These are phyloP conservation scores for Hirtodrosophila confusa DNA, from an alignment of 2,888 invertebrate genomes.

Conservation along the genomic window DNA sequence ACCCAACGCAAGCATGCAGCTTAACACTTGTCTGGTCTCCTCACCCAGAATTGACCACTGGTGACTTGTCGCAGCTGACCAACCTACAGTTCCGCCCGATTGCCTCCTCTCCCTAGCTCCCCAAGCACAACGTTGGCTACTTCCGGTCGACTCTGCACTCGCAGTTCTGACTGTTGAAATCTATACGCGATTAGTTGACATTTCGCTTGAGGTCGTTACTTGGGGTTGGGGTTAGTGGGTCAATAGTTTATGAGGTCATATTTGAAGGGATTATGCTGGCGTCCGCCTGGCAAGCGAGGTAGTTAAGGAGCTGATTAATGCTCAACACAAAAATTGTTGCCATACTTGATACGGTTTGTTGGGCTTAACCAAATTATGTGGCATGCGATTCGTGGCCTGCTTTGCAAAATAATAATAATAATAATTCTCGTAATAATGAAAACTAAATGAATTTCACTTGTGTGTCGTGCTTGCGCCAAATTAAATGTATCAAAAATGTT, in stretches of 20 bases:
- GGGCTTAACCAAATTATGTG: slow-evolving; percentile 58
- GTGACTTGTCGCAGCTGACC: slow-evolving; percentile 29
- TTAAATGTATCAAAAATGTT: slow-evolving; percentile 70
- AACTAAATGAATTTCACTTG: slow-evolving; percentile 78
- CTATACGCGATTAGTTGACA: slow-evolving; percentile 72
- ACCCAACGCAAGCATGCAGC: slow-evolving; percentile 26
- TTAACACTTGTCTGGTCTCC: slow-evolving; percentile 60
- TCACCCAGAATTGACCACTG: slow-evolving; percentile 5
- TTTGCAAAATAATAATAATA: slow-evolving; percentile 45
- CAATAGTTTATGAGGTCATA: slow-evolving; percentile 77
- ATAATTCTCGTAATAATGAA: slow-evolving; percentile 62
- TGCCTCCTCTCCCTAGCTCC: not conserved
- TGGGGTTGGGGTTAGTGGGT: slow-evolving; percentile 73
- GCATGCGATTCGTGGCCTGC: slow-evolving; percentile 70
- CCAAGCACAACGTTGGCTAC: slow-evolving; percentile 33
- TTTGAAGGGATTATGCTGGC: slow-evolving; percentile 36
- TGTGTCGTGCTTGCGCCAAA: slow-evolving; percentile 73
- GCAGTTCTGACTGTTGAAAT: slow-evolving; percentile 46
- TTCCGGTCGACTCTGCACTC: slow-evolving; percentile 41
- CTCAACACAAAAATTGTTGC: slow-evolving; percentile 30
- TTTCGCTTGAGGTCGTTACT: slow-evolving; percentile 72
- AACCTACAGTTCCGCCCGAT: slow-evolving; percentile 12
- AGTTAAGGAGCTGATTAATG: slow-evolving; percentile 26
- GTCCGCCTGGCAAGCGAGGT: slow-evolving; percentile 25
- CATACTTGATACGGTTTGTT: slow-evolving; percentile 37